These are phyloP conservation scores for Galeruca laticollis DNA, from an alignment of 2,888 invertebrate genomes.

Conservation along the genomic window DNA sequence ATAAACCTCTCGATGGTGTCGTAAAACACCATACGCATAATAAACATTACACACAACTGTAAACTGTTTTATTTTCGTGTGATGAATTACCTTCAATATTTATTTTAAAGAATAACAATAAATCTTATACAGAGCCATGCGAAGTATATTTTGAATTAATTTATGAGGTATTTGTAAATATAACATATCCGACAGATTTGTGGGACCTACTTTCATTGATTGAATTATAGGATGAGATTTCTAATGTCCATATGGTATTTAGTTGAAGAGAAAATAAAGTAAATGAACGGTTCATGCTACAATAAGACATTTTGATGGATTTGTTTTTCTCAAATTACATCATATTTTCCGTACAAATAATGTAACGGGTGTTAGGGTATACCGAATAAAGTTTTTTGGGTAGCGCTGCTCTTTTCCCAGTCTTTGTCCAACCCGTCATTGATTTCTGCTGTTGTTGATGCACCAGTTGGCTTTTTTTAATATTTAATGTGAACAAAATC, in stretches of 20 bases:
- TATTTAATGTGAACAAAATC: too few relatives aligned
- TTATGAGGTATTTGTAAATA: slow-evolving; percentile 11
- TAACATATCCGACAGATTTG: slow-evolving; percentile 1
- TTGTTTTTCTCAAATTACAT: neutral
- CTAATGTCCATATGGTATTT: slow-evolving; percentile 3
- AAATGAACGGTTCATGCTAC: neutral
- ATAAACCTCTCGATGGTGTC: slow-evolving; percentile 19
- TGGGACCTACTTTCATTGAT: neutral
- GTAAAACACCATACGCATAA: slow-evolving; percentile 14
- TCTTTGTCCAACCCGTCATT: too few relatives aligned
- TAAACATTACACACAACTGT: slow-evolving; percentile 6
- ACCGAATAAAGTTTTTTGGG: too few relatives aligned
- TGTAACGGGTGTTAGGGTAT: too few relatives aligned
- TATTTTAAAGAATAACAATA: slow-evolving; percentile 9
- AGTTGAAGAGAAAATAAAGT: neutral
- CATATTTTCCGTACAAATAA: too few relatives aligned
- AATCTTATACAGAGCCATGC: neutral
- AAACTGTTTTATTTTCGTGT: slow-evolving; percentile 19
- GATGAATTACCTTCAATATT: slow-evolving; percentile 19
- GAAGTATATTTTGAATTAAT: slow-evolving; percentile 10
- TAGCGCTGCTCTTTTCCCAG: too few relatives aligned
- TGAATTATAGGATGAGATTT: neutral
- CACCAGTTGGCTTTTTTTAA: too few relatives aligned
- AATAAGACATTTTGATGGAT: neutral
- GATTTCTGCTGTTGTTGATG: too few relatives aligned